Conservation (phyloP, 2,888 invertebrate species). For the Phengaris arion region DNA sequence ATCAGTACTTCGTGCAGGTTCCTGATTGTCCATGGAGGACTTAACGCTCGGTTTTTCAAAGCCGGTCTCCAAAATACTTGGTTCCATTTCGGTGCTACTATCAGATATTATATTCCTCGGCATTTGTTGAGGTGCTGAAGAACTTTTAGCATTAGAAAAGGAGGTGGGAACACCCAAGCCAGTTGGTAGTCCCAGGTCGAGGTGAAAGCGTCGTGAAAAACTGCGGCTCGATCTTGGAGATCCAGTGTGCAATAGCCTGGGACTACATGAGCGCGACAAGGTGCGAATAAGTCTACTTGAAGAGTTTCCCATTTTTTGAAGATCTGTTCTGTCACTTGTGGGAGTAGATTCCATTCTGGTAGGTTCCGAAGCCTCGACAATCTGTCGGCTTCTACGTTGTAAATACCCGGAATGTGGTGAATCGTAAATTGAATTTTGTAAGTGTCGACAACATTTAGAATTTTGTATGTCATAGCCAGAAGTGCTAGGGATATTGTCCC, state of each 20-base stretch:
- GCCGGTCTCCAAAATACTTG: background rate
- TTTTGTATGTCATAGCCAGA: background rate
- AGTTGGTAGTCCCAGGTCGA: no score
- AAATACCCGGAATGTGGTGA: no score
- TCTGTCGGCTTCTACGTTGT: no score
- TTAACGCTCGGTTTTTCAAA: background rate
- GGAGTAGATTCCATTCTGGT: no score
- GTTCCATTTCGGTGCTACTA: conserved; percentile 36
- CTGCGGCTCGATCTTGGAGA: conserved; percentile 35
- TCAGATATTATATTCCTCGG: conserved; percentile 22
- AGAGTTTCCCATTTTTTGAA: conserved; percentile 41
- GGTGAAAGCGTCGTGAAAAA: conserved; percentile 40
- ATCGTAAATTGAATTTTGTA: conserved; percentile 9
- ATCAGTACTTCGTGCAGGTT: background rate
- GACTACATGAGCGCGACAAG: conserved; percentile 39
- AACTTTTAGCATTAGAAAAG: conserved; percentile 38
- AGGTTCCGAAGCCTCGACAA: no score
- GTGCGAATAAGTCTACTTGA: conserved; percentile 43
- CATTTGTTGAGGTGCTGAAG: conserved; percentile 36
- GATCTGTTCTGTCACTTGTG: conserved; percentile 4
- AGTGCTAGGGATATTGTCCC: conserved; percentile 14
- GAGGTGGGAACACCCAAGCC: conserved; percentile 43
- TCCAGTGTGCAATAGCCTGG: conserved; percentile 21
- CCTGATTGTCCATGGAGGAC: background rate
- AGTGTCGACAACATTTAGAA: conserved; percentile 21